Conservation (phyloP, 2,888 invertebrate genomes). For the Diadegma fenestrale region DNA sequence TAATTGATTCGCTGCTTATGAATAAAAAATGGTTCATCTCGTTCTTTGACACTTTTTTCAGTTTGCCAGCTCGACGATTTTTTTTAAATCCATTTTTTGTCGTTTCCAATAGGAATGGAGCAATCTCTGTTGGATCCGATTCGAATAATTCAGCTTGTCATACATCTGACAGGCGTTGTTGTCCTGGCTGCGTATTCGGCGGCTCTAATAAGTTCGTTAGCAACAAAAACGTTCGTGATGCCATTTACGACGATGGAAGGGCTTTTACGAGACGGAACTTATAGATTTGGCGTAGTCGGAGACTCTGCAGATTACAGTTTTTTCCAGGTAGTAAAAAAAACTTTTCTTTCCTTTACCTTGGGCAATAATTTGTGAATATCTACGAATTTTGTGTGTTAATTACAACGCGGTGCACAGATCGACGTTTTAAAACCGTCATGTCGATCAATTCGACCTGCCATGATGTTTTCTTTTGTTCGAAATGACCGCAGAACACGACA, state of each 20-base stretch:
- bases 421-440: neutral
- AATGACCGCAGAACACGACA: slow-evolving; percentile 76
- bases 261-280: slow-evolving; percentile 79
- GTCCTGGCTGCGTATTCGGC: slow-evolving; percentile 83
- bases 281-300: slow-evolving; percentile 79
- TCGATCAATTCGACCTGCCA: neutral
- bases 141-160: slow-evolving; percentile 78
- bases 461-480: neutral
- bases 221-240: slow-evolving; percentile 80
- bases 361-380: neutral
- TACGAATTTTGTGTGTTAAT: neutral
- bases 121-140: slow-evolving; percentile 76
- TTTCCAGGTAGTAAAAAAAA: slow-evolving; percentile 76
- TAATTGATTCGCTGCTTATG: neutral
- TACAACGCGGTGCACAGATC: neutral
- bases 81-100: neutral
- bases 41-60: neutral
- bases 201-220: slow-evolving; percentile 81
- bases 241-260: slow-evolving; percentile 83
- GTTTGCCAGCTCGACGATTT: neutral
- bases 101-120: slow-evolving; percentile 74
- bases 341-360: neutral
- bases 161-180: slow-evolving; percentile 80
- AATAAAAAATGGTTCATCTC: neutral
- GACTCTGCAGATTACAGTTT: slow-evolving; percentile 81